A percentile compares a stretch with the other conserved stretches of the same genome.
Evolutionary conservation across 2,888 invertebrate genomes (phyloP).

Genomic region (Andrena trimmerana): DNA sequence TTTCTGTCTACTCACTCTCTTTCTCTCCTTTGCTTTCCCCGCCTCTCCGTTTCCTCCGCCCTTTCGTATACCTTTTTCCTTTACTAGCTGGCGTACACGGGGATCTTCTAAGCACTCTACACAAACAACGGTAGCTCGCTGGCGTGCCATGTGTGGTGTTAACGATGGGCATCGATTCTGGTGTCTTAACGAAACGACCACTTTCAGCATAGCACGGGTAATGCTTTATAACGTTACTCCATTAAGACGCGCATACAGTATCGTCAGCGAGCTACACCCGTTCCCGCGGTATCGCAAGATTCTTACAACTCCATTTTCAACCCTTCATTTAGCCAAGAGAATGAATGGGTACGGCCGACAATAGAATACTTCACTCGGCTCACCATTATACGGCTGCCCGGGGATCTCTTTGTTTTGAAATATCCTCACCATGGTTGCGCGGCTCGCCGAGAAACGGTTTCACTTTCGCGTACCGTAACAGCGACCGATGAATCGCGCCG

Average conservation of each 20-base stretch:
- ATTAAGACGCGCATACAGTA: too few species aligned
- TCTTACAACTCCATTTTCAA: background rate
- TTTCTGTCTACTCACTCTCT: slow-evolving; percentile 20
- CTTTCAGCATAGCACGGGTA: slow-evolving; percentile 5
- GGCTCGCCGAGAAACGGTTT: slow-evolving; percentile 51
- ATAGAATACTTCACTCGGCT: background rate
- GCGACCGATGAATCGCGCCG: slow-evolving; percentile 44
- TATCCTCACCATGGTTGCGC: slow-evolving; percentile 42
- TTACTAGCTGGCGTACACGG: slow-evolving; percentile 33
- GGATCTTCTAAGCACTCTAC: slow-evolving; percentile 66
- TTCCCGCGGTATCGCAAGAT: background rate
- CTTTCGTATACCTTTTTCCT: slow-evolving; percentile 31
- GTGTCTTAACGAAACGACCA: background rate
- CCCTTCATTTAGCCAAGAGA: background rate
- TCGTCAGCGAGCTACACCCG: too few species aligned
- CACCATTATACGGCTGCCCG: background rate
- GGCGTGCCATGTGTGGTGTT: slow-evolving; percentile 64
- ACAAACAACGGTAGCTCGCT: slow-evolving; percentile 69
- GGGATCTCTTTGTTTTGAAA: background rate
- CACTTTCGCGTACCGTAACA: slow-evolving; percentile 57
- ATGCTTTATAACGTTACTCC: background rate
- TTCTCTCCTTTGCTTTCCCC: slow-evolving; percentile 15
- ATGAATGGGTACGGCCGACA: background rate
- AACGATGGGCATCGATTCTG: slow-evolving; percentile 34
- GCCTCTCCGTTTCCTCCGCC: slow-evolving; percentile 20